phyloP scores from a whole-genome alignment of 1,140 invertebrate species.

The Piezodorus guildinii region DNA sequence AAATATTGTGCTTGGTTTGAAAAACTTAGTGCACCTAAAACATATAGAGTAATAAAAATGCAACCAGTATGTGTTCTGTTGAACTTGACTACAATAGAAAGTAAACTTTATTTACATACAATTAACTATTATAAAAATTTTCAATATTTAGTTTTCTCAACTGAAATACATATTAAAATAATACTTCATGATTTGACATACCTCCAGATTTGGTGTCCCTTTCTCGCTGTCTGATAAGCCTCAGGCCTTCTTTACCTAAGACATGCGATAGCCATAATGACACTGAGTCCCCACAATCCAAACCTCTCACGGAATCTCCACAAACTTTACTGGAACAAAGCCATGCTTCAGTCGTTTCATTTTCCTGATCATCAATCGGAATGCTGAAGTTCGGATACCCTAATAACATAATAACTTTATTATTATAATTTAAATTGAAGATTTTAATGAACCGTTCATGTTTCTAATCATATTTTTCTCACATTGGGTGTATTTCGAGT shows the following conservation, averaged over 20 bases:
- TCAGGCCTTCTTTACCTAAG: slow-evolving; percentile 49
- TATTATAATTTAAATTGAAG: too few relatives aligned
- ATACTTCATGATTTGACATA: too few relatives aligned
- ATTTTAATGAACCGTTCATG: too few relatives aligned
- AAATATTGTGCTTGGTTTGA: slow-evolving; percentile 83
- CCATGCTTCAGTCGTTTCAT: slow-evolving; percentile 21
- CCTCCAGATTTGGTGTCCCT: slow-evolving; percentile 26
- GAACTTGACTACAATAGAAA: too few relatives aligned
- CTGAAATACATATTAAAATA: too few relatives aligned
- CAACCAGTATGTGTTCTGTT: too few relatives aligned
- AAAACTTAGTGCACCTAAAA: slow-evolving; percentile 44
- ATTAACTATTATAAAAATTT: too few relatives aligned
- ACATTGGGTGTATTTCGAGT: too few relatives aligned
- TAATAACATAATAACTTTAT: not conserved
- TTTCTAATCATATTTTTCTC: too few relatives aligned
- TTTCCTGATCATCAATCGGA: slow-evolving; percentile 1
- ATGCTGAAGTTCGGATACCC: not conserved
- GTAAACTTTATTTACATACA: too few relatives aligned
- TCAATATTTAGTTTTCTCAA: too few relatives aligned
- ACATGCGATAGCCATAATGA: slow-evolving; percentile 62
- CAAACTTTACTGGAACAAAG: slow-evolving; percentile 73
- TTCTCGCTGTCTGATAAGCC: slow-evolving; percentile 52
- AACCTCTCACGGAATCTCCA: slow-evolving; percentile 61
- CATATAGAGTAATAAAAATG: not conserved
- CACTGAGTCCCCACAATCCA: slow-evolving; percentile 70